Percentiles rank a stretch among this genome's conserved stretches.
phyloP scores from a whole-genome alignment of 1,140 invertebrate species.

The Atta cephalotes region DNA sequence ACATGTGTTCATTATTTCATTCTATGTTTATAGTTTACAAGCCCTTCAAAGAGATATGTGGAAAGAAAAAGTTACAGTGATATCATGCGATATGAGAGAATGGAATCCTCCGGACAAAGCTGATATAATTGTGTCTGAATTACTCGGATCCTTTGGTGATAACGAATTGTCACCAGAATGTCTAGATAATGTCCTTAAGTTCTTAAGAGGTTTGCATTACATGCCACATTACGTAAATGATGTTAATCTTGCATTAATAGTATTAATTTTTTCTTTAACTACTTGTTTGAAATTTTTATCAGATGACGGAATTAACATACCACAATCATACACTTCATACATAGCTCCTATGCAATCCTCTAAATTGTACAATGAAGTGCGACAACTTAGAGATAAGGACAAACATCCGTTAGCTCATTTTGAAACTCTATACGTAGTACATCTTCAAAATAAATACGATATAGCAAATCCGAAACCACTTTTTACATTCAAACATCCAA shows the following conservation, averaged over 20 bases:
- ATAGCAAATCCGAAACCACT: constrained; percentile 92
- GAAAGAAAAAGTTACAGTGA: constrained; percentile 91
- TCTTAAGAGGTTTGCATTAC: constrained; percentile 90
- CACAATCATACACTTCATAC: constrained; percentile 95
- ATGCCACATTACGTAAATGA: neutral
- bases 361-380: constrained; percentile 92
- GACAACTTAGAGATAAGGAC: constrained; percentile 87
- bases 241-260: constrained; percentile 5
- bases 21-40: constrained; percentile 87
- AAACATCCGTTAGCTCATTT: constrained; percentile 89
- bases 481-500: constrained; percentile 97
- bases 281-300: constrained; percentile 22
- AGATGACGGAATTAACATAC: constrained; percentile 97
- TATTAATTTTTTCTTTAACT: constrained; percentile 21
- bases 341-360: constrained; percentile 94
- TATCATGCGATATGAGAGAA: constrained; percentile 96
- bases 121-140: constrained; percentile 98
- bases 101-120: constrained; percentile 94
- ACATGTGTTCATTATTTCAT: constrained; percentile 24
- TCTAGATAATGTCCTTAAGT: constrained; percentile 96
- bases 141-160: constrained; percentile 99
- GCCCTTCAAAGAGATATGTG: constrained; percentile 94
- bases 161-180: constrained; percentile 99
- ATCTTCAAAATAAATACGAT: constrained; percentile 95
- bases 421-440: constrained; percentile 97